phyloP scores from a whole-genome alignment of 2,888 invertebrate genomes.

The Macrophya alboannulata region DNA sequence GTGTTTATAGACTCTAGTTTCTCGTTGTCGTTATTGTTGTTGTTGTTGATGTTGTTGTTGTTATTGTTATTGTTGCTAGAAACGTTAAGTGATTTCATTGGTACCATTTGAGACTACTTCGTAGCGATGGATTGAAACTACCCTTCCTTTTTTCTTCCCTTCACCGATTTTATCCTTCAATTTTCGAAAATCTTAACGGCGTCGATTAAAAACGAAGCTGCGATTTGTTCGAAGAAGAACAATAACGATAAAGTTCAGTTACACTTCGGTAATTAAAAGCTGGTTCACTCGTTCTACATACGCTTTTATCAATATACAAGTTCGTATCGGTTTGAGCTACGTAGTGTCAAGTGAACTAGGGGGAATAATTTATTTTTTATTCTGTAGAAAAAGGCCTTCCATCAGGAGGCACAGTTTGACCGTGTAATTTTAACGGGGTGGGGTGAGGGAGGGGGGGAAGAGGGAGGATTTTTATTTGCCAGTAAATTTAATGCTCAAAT shows the following conservation, averaged over 20 bases:
- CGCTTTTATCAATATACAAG: conserved; percentile 20
- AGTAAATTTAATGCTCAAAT: neutral
- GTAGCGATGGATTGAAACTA: neutral
- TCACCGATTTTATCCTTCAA: neutral
- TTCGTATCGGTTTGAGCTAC: conserved; percentile 40
- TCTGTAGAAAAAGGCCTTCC: neutral
- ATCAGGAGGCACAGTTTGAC: neutral
- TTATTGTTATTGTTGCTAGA: conserved; percentile 20
- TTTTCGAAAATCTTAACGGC: neutral
- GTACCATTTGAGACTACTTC: neutral
- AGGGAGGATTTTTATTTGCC: neutral
- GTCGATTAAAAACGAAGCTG: neutral
- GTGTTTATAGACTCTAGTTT: conserved; percentile 22
- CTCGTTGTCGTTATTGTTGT: conserved; percentile 1
- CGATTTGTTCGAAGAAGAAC: neutral
- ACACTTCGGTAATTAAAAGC: neutral
- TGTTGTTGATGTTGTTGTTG: conserved; percentile 7
- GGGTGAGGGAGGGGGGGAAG: too few relatives aligned
- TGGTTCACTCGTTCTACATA: neutral
- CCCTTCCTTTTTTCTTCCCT: neutral
- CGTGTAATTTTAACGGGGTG: neutral
- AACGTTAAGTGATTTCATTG: neutral
- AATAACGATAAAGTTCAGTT: conserved; percentile 6
- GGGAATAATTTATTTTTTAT: neutral
- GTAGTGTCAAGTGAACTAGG: neutral